A percentile compares a stretch with the other conserved stretches of the same genome.
phyloP scores from a whole-genome alignment of 2,888 invertebrate species.

The Colostygia pectinataria region DNA sequence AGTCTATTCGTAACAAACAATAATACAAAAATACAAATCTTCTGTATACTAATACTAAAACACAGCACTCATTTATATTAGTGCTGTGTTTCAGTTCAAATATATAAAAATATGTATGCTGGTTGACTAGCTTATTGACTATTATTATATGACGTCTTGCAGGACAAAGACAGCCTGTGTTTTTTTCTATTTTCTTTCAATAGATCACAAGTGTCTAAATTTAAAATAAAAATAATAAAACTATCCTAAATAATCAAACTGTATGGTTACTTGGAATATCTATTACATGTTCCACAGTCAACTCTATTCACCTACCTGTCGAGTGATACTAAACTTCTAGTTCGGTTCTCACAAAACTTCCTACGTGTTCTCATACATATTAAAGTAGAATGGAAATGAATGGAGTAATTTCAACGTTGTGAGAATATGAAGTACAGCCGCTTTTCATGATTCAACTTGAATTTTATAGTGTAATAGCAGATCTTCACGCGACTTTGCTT shows the following conservation, averaged over 20 bases:
- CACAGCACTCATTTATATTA: too few relatives aligned
- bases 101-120: too few relatives aligned
- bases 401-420: conserved; percentile 22
- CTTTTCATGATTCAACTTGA: conserved; percentile 22
- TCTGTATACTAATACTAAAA: too few relatives aligned
- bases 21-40: too few relatives aligned
- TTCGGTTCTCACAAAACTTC: conserved; percentile 17
- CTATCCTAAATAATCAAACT: conserved; percentile 1
- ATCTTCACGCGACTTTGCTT: conserved; percentile 6
- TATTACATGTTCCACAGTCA: conserved; percentile 12
- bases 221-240: neutral
- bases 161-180: too few relatives aligned
- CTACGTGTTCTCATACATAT: conserved; percentile 21
- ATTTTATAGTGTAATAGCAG: conserved; percentile 12
- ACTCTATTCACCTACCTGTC: conserved; percentile 6
- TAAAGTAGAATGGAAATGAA: conserved; percentile 22
- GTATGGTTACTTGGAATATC: conserved; percentile 10
- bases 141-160: too few relatives aligned
- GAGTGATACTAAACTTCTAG: conserved; percentile 15
- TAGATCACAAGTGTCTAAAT: too few relatives aligned
- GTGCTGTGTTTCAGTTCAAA: too few relatives aligned
- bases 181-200: too few relatives aligned
- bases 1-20: too few relatives aligned
- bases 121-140: too few relatives aligned
- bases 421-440: conserved; percentile 15